These are phyloP conservation scores for Poecile atricapillus DNA, from an alignment of 2,113 vertebrate genomes.

Conservation along the genomic window DNA sequence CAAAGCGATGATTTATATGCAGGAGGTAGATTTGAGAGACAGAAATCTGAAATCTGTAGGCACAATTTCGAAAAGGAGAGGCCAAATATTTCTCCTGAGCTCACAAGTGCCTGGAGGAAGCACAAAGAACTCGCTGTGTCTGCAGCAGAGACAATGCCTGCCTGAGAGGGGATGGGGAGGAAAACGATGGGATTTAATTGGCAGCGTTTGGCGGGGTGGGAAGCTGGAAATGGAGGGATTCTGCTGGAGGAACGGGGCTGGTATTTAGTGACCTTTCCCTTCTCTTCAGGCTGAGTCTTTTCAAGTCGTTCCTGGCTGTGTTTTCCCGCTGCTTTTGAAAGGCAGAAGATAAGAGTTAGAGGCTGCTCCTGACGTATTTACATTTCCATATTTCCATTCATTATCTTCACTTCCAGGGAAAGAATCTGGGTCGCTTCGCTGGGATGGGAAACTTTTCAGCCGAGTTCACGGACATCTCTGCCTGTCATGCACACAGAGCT, in stretches of 20 bases:
- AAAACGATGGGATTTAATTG: background rate
- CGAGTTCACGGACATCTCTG: accelerated
- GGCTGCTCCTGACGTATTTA: background rate
- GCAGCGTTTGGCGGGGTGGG: background rate
- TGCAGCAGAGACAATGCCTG: background rate
- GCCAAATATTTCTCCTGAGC: constrained; percentile 13
- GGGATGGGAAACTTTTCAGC: background rate
- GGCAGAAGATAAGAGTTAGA: background rate
- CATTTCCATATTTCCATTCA: background rate
- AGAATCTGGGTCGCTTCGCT: background rate
- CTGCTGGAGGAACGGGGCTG: background rate
- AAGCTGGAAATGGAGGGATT: background rate
- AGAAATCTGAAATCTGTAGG: background rate
- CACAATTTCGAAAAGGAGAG: constrained; percentile 18
- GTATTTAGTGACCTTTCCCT: background rate
- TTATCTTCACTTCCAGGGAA: background rate
- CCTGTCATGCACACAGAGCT: background rate
- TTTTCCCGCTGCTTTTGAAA: background rate
- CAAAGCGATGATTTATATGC: background rate
- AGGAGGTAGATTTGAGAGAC: background rate
- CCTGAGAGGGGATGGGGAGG: background rate
- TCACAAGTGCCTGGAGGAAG: constrained; percentile 31
- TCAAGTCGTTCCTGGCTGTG: background rate
- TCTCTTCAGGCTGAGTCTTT: background rate
- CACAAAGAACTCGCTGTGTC: background rate